A percentile compares a stretch with the other conserved stretches of the same genome.
Conservation (phyloP, 2,797 vertebrate species). For the Gallinago stenura region DNA sequence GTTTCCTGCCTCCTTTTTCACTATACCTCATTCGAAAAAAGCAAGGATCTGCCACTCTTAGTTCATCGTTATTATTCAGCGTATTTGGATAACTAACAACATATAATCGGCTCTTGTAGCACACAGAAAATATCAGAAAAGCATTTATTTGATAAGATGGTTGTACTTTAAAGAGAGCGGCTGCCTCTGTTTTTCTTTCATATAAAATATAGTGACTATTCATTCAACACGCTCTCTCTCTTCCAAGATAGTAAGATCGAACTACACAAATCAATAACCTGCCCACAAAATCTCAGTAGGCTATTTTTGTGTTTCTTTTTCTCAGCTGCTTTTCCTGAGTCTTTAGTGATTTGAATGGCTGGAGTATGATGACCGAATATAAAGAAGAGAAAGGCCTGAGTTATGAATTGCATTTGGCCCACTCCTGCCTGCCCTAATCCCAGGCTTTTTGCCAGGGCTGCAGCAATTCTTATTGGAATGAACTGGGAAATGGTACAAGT, state of each 20-base stretch:
- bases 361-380: not conserved
- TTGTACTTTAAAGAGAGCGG: not conserved
- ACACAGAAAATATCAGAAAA: not conserved
- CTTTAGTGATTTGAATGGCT: not conserved
- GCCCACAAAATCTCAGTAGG: not conserved
- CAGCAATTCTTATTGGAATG: not conserved
- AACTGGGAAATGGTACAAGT: not conserved
- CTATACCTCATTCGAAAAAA: not conserved
- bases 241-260: not conserved
- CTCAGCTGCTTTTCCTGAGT: not conserved
- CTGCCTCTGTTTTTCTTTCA: not conserved
- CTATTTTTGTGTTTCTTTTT: not conserved
- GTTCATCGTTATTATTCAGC: not conserved
- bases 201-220: not conserved
- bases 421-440: not conserved
- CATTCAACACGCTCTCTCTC: not conserved
- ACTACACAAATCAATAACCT: not conserved
- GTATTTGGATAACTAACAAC: not conserved
- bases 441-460: not conserved
- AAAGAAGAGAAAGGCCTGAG: not conserved
- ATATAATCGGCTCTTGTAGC: not conserved
- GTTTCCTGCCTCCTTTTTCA: constrained; percentile 53
- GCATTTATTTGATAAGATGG: not conserved
- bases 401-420: not conserved
- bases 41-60: not conserved